Evolutionary conservation across 2,113 vertebrate genomes (phyloP).

Genomic region (Oncorhynchus nerka): DNA sequence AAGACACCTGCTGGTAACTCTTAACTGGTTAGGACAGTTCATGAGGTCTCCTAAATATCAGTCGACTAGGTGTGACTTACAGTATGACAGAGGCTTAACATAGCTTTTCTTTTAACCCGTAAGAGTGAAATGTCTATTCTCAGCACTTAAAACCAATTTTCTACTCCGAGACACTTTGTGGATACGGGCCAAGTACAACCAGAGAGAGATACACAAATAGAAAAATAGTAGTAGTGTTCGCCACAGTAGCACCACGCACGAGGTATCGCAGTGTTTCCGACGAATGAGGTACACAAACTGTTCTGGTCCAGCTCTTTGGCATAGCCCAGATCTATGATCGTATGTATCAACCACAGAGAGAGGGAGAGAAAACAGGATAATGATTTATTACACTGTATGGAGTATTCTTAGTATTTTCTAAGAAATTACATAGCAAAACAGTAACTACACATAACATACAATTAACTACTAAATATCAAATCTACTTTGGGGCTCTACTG

Average conservation of each 20-base stretch:
- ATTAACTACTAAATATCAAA: neutral
- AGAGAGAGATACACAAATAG: neutral
- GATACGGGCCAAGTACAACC: too few species aligned
- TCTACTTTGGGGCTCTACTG: too few species aligned
- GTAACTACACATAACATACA: neutral
- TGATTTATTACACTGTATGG: neutral
- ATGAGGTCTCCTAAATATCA: too few species aligned
- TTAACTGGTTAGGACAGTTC: too few species aligned
- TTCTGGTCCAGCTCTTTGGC: conserved; percentile 97
- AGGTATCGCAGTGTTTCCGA: conserved; percentile 97
- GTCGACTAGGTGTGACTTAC: too few species aligned
- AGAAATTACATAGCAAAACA: neutral
- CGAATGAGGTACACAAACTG: conserved; percentile 94
- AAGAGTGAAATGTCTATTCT: too few species aligned
- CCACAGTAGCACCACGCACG: conserved; percentile 71
- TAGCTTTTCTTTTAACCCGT: too few species aligned
- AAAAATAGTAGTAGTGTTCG: neutral
- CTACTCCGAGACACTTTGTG: too few species aligned
- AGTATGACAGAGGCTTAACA: too few species aligned
- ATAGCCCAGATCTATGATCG: conserved; percentile 97
- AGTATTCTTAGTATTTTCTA: neutral
- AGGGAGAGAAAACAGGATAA: neutral
- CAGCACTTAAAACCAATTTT: too few species aligned
- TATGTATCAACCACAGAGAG: conserved; percentile 88
- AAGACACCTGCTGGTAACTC: too few species aligned